Conservation (phyloP, 2,113 vertebrate species). For the Alethe castanea region DNA sequence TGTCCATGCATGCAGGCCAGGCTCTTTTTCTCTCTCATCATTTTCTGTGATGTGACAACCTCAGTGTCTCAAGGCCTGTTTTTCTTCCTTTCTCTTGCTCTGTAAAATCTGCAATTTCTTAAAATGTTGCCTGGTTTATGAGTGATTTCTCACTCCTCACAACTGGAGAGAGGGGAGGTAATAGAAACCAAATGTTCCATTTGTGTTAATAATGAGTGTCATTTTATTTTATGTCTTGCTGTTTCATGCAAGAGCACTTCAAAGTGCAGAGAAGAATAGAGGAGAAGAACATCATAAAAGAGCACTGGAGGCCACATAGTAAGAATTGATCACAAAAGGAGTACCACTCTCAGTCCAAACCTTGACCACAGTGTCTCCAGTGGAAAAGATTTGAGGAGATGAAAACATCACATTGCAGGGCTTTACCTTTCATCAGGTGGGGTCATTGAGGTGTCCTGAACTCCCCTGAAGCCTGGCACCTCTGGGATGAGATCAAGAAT, state of each 20-base stretch:
- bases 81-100: not conserved
- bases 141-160: conserved; percentile 3
- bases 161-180: conserved; percentile 11
- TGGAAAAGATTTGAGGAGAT: not conserved
- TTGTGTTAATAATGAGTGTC: conserved; percentile 31
- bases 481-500: not conserved
- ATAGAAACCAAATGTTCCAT: conserved; percentile 52
- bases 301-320: not conserved
- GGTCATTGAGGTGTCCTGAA: not conserved
- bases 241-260: conserved; percentile 44
- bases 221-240: conserved; percentile 52
- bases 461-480: not conserved
- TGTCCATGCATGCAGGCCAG: not conserved
- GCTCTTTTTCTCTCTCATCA: not conserved
- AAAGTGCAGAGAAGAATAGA: conserved; percentile 50
- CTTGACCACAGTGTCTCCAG: not conserved
- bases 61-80: not conserved
- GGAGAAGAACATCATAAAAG: conserved; percentile 31
- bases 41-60: not conserved
- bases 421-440: not conserved
- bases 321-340: not conserved
- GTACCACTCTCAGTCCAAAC: not conserved
- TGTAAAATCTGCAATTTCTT: conserved; percentile 15
- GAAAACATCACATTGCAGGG: not conserved
- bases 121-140: conserved; percentile 1